Evolutionary conservation across 1,140 invertebrate genomes (phyloP), one percentile per base, ranked within the genome.

Genomic region (Drosophila bipectinata): DNA sequence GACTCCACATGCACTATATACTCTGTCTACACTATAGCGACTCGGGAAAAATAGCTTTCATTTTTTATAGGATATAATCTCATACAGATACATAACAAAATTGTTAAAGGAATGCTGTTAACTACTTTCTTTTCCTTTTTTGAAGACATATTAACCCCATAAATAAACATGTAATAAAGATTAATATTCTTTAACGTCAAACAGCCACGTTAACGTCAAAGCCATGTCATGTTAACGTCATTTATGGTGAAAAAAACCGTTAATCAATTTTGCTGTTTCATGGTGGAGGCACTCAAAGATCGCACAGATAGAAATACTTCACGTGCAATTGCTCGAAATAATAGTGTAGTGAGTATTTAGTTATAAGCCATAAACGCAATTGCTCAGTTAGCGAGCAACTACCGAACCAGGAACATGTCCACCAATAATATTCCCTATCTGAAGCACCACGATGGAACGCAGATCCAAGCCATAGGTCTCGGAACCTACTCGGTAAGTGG

Each of bases 401-500:
- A 75, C 52, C 59, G 68, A 71, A 51, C 45, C 8, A 62, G 39
- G 59, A 82, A 62, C 39, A 87, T 87, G 82, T 79, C 82, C 34
- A 64, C 79, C 45, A 51, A 61, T 4, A 77, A 91, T 52, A 78
- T 87, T 41, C 88, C 91, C 1, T 90, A 83, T 21, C 69, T 92
- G 3, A 92, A 85, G 71, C 92, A 96, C 21, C 94, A 94, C 77
- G 94, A 95, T 91, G 96, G 95, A 39, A 90, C 92, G n/a, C 91
- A 94, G 58, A 93, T 96, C 53, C 96, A 96, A 3, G 76, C 94
- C 3, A 91, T 97, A 44, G 96, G 96, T 4, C 92, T 97, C 12
- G 96, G 96, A 10, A 97, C 96, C 2, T 97, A 95, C 94, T 94
- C 95, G 90, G 95, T 96, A 91, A 92, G 92, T 92, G 92, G 3